Evolutionary conservation across 2,888 invertebrate species (phyloP), one percentile per base, ranked within the genome.

Genomic region (Ophioninae sp.): DNA sequence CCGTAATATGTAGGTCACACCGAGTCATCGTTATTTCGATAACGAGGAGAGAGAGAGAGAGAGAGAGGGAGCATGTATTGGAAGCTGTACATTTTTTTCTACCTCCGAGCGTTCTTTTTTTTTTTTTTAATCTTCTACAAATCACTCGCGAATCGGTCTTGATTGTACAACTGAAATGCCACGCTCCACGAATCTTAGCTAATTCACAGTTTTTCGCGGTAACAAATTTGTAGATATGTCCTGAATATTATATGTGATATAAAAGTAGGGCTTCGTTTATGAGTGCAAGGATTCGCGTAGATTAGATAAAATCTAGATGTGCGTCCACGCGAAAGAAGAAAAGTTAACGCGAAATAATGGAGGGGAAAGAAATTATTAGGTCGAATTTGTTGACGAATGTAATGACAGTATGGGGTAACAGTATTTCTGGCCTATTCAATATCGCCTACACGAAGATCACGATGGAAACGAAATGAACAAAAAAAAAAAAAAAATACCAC

Each of bases 201-300:
- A 57, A 75, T 75, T 70, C 65, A 79, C 75, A 72, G 73, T 57
- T 74, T 30, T 62, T 73, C 57, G 30, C 62, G 59, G 65, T 70
- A 64, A 82, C 69, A 75, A 75, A 86, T 83, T 84, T 87, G 85
- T 87, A 88, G 87, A 85, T 86, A 85, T 83, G 86, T 87, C 86
- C 85, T 88, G 80, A 77, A 87, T 88, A 87, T 87, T 88, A 86
- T 88, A 88, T 90, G 90, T 90, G 90, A 90, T 90, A 90, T 89
- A 89, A 88, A 87, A 79, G 88, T 89, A 89, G 89, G 89, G 88
- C 89, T 89, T 89, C 89, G 87, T 89, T 87, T 87, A 75, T 79
- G 79, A 77, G 77, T 81, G 79, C 82, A 74, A 80, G 81, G 82
- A 84, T 84, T 84, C 77, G 65, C 77, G 81, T 84, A 84, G 84